Evolutionary conservation across 2,888 invertebrate species (phyloP).

Genomic region (Corbicula japonica): DNA sequence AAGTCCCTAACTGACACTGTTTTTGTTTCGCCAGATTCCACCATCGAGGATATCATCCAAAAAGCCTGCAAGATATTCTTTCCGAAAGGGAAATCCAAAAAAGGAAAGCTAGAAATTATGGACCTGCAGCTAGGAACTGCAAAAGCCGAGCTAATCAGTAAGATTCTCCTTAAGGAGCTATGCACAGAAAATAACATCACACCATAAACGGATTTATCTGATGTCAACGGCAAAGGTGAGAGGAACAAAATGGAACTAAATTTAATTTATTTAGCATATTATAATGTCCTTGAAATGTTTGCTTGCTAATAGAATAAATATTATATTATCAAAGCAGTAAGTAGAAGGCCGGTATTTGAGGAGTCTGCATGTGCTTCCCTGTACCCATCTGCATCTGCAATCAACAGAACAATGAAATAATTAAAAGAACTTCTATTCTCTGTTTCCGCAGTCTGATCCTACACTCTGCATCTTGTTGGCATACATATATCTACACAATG

Average conservation of each 20-base stretch:
- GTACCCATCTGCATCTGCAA: too few relatives aligned
- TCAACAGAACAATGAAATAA: too few relatives aligned
- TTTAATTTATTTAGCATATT: not conserved
- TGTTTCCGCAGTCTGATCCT: too few relatives aligned
- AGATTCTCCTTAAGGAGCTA: not conserved
- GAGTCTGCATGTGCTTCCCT: too few relatives aligned
- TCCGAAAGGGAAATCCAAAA: constrained; percentile 10
- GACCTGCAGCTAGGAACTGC: constrained; percentile 6
- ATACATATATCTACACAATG: too few relatives aligned
- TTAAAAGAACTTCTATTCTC: too few relatives aligned
- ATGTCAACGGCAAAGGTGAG: constrained; percentile 6
- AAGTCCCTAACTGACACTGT: constrained; percentile 13
- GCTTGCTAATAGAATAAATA: too few relatives aligned
- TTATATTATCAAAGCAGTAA: too few relatives aligned
- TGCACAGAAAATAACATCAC: constrained; percentile 5
- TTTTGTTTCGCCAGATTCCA: not conserved
- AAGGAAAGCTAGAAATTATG: constrained; percentile 4
- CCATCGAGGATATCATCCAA: not conserved
- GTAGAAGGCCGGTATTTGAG: too few relatives aligned
- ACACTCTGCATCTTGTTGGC: too few relatives aligned
- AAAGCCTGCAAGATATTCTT: constrained; percentile 1
- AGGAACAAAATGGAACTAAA: not conserved
- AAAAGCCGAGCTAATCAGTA: not conserved
- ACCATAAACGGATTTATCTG: not conserved
- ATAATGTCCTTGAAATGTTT: not conserved